Conservation (phyloP, 2,888 invertebrate species). For the Blomia tropicalis region DNA sequence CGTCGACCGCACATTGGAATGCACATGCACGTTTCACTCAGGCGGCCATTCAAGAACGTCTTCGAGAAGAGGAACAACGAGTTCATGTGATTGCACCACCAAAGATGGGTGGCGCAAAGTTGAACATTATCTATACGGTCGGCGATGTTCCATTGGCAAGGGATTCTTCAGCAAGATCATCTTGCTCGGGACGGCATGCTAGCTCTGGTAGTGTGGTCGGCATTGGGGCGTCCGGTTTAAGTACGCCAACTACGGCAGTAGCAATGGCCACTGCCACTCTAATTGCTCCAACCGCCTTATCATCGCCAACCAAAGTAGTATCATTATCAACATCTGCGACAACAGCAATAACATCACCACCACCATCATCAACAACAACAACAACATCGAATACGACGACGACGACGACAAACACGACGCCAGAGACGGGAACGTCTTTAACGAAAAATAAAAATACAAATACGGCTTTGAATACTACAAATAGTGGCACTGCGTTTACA, state of each 20-base stretch:
- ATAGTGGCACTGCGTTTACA: background rate
- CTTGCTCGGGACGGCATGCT: background rate
- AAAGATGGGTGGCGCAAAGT: slow-evolving; percentile 23
- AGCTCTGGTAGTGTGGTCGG: background rate
- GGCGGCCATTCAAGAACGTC: slow-evolving; percentile 13
- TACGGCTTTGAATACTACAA: background rate
- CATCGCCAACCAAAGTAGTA: background rate
- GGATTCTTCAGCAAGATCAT: background rate
- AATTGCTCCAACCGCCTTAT: slow-evolving; percentile 6
- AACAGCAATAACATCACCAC: background rate
- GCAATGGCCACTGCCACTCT: background rate
- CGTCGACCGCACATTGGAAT: slow-evolving; percentile 21
- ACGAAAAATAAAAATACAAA: background rate
- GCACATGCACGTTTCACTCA: slow-evolving; percentile 23
- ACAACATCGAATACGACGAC: background rate
- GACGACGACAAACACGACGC: background rate
- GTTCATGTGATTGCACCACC: slow-evolving; percentile 24
- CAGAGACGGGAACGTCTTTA: too few species aligned
- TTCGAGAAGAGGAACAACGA: slow-evolving; percentile 18
- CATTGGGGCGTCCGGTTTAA: background rate
- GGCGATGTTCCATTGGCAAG: slow-evolving; percentile 21
- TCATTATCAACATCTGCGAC: too few species aligned
- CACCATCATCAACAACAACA: background rate
- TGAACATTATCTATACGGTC: slow-evolving; percentile 22
- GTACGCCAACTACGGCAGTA: background rate